Base-by-base conservation (phyloP, 1,140 invertebrate species). In the Gonioctena quinquepunctata region DNA sequence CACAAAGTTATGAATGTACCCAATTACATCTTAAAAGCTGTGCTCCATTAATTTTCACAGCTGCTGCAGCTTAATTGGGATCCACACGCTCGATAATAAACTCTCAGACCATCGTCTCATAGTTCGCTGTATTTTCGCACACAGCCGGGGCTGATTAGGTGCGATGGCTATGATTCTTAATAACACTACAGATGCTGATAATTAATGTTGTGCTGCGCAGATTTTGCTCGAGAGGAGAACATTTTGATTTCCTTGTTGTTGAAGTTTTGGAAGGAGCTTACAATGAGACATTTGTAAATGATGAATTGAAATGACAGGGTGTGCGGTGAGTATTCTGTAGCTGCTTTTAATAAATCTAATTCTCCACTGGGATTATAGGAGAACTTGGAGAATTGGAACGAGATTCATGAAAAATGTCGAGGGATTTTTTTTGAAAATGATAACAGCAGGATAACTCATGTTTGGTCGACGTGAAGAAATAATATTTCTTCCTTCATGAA, bases 11-110 rank as follows among this genome's bases (percentile, higher is more conserved):
- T 87, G 86, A 88, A 88, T 87, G 86, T 86, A 82, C 85, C 86
- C 87, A 88, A 88, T 88, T 88, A 88, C 86, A 87, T 88, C 87
- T 88, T 87, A 88, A 87, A 88, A 88, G 86, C 86, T 85, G 85
- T 87, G 87, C 86, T 85, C 86, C 86, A 88, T 88, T 88, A 88
- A 88, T 88, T 88, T 87, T 87, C 87, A 87, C 87, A 88, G 87
- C 87, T 88, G 87, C 86, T 86, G 86, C 85, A 85, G 85, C 86
- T 87, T 88, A 88, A 88, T 88, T 88, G 87, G 86, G 84, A 87
- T 84, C 83, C 84, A 83, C 85, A 83, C 83, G 85, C 82, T 84
- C 84, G 86, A 86, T 88, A 87, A 87, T 87, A 87, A 87, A 87
- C 74, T 68, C 74, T 69, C 61, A 68, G 68, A 71, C 75, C 75